phyloP scores from a whole-genome alignment of 35 echinoderm and acorn worm species.

The Amphiura filiformis region DNA sequence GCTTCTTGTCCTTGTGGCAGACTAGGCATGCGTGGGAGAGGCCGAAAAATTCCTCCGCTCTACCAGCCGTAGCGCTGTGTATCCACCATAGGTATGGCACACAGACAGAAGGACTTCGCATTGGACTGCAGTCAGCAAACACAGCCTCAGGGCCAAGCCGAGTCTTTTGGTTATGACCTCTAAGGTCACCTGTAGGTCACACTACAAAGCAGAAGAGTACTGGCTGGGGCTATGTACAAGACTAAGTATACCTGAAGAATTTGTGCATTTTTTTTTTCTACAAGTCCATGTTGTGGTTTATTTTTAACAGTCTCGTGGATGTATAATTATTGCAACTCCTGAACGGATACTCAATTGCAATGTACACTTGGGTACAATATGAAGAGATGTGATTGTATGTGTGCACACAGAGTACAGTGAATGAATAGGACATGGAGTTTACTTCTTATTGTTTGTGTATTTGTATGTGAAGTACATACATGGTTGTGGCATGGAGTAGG shows the following conservation, averaged over 20 bases:
- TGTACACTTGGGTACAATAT: background rate
- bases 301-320: too few relatives aligned
- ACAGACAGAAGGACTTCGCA: background rate
- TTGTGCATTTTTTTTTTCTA: background rate
- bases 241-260: background rate
- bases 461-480: too few relatives aligned
- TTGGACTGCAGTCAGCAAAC: background rate
- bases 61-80: background rate
- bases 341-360: too few relatives aligned
- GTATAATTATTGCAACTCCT: background rate
- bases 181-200: background rate
- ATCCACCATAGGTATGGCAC: background rate
- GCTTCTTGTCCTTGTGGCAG: background rate
- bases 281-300: background rate
- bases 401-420: background rate
- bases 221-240: background rate
- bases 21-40: background rate
- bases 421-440: too few relatives aligned
- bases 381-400: background rate
- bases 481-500: too few relatives aligned
- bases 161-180: conserved; percentile 7
- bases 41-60: background rate
- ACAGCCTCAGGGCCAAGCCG: background rate
- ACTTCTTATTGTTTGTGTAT: too few relatives aligned
- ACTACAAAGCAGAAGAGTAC: background rate